Conservation (phyloP, 2,888 invertebrate species). For the Hecatera dysodea region DNA sequence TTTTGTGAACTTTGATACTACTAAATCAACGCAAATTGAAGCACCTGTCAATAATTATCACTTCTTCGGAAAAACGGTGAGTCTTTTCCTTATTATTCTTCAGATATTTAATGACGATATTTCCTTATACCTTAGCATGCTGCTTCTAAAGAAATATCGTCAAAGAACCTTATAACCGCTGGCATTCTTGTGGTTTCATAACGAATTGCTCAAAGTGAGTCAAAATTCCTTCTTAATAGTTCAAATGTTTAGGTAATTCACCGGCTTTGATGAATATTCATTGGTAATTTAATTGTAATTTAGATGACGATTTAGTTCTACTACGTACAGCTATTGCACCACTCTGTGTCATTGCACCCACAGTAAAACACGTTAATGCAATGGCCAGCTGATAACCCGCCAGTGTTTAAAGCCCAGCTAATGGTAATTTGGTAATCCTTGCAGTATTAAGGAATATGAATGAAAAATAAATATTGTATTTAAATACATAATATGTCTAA, state of each 20-base stretch:
- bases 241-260: not conserved
- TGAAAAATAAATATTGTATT: too few relatives aligned
- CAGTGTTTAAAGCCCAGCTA: too few relatives aligned
- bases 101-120: not conserved
- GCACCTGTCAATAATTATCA: not conserved
- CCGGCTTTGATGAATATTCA: not conserved
- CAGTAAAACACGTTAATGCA: too few relatives aligned
- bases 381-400: not conserved
- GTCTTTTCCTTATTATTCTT: not conserved
- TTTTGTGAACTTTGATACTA: not conserved
- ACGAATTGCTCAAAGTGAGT: slow-evolving; percentile 2
- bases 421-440: too few relatives aligned
- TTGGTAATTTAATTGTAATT: not conserved
- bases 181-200: not conserved
- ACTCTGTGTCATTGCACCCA: not conserved
- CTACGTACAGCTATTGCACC: not conserved
- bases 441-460: too few relatives aligned
- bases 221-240: slow-evolving; percentile 11
- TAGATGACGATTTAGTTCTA: not conserved
- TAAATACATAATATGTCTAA: too few relatives aligned
- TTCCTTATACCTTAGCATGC: too few relatives aligned
- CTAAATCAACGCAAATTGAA: not conserved
- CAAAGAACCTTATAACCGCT: too few relatives aligned
- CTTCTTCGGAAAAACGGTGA: not conserved
- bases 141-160: too few relatives aligned